These are phyloP conservation scores for Perizoma affinitatum DNA, from an alignment of 2,888 invertebrate species.

Conservation along the genomic window DNA sequence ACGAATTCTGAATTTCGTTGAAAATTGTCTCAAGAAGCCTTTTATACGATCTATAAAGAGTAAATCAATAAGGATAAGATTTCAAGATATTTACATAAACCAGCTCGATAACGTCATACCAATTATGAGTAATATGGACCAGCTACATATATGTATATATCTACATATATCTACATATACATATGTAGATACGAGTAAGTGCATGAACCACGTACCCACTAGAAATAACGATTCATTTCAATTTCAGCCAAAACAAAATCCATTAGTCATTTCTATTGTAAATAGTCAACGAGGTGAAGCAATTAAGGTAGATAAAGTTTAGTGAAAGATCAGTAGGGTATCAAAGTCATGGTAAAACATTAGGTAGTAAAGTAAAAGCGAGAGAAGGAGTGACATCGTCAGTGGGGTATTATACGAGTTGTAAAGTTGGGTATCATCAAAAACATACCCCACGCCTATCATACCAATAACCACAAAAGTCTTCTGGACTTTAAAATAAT, in stretches of 20 bases:
- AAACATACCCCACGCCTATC: too few species aligned
- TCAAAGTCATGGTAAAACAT: too few species aligned
- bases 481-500: conserved; percentile 49
- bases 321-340: neutral
- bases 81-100: neutral
- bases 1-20: too few species aligned
- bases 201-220: neutral
- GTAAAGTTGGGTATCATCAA: conserved; percentile 33
- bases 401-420: neutral
- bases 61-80: neutral
- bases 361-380: too few species aligned
- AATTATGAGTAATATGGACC: conserved; percentile 5
- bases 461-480: conserved; percentile 56
- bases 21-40: too few species aligned
- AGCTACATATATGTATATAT: too few species aligned
- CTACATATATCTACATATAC: too few species aligned
- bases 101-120: conserved; percentile 30
- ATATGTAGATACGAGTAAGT: too few species aligned
- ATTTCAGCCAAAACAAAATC: conserved; percentile 64
- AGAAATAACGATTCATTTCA: neutral
- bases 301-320: conserved; percentile 36
- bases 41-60: too few species aligned
- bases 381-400: too few species aligned
- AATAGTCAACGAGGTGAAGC: conserved; percentile 40
- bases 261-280: conserved; percentile 56